These are phyloP conservation scores for Stegodyphus mimosarum DNA, from an alignment of 1,140 invertebrate genomes.

Conservation along the genomic window DNA sequence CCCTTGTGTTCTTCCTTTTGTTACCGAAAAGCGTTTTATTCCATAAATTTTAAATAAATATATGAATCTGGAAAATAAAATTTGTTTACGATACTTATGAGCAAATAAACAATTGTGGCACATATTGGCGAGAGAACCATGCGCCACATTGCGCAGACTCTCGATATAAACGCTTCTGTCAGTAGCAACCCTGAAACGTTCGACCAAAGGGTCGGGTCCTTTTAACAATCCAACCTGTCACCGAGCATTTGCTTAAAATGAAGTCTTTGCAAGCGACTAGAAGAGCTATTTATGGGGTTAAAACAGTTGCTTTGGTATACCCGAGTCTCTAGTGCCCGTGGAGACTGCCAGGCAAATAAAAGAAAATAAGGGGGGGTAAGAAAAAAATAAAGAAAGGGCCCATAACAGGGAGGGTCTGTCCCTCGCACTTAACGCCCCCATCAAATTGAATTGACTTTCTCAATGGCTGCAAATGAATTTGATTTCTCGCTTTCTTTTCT, in stretches of 20 bases:
- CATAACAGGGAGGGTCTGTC: neutral
- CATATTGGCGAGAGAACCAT: no score
- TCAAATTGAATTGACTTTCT: constrained; percentile 50
- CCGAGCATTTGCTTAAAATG: constrained; percentile 39
- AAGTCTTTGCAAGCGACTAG: neutral
- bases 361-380: constrained; percentile 10
- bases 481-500: constrained; percentile 39
- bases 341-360: neutral
- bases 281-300: constrained; percentile 46
- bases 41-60: no score
- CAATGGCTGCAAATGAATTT: constrained; percentile 50
- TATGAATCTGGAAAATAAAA: no score
- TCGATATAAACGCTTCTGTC: constrained; percentile 36
- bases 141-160: neutral
- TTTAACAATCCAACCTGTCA: constrained; percentile 46
- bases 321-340: neutral
- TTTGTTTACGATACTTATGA: no score
- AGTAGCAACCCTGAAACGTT: constrained; percentile 26
- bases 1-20: no score
- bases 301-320: constrained; percentile 19
- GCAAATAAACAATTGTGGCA: no score
- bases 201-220: constrained; percentile 21
- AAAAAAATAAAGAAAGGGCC: constrained; percentile 11
- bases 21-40: no score
- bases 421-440: constrained; percentile 38